A percentile compares a stretch with the other conserved stretches of the same genome.
phyloP scores from a whole-genome alignment of 2,113 vertebrate genomes.

The Microtus ochrogaster region DNA sequence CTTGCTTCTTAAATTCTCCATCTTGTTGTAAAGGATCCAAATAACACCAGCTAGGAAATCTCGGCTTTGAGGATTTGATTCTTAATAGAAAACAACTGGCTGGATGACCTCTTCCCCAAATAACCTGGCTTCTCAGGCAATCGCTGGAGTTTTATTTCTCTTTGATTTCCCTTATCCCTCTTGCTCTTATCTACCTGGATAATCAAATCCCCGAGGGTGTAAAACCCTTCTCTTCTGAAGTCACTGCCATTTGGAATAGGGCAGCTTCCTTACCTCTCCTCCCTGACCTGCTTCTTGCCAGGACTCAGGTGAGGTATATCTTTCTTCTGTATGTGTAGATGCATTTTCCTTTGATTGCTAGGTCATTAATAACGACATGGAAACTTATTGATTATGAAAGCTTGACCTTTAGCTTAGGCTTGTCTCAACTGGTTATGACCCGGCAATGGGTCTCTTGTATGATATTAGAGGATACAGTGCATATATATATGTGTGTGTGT shows the following conservation, averaged over 20 bases:
- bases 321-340: neutral
- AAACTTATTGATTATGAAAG: neutral
- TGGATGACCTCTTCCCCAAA: constrained; percentile 46
- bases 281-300: neutral
- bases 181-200: constrained; percentile 69
- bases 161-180: constrained; percentile 68
- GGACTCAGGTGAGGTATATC: constrained; percentile 25
- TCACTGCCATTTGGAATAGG: constrained; percentile 56
- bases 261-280: constrained; percentile 45
- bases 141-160: constrained; percentile 59
- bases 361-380: neutral
- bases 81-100: constrained; percentile 61
- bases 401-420: neutral
- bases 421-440: neutral
- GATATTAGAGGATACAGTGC: neutral
- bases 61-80: constrained; percentile 64
- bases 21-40: constrained; percentile 53
- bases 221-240: constrained; percentile 70
- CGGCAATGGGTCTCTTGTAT: neutral
- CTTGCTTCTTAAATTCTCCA: constrained; percentile 33
- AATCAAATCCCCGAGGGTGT: constrained; percentile 65
- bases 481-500: neutral
- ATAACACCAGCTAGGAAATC: constrained; percentile 43
- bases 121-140: constrained; percentile 63
- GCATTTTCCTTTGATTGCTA: neutral